Base-by-base conservation (phyloP, 2,888 invertebrate species). In the Dicycla oo region DNA sequence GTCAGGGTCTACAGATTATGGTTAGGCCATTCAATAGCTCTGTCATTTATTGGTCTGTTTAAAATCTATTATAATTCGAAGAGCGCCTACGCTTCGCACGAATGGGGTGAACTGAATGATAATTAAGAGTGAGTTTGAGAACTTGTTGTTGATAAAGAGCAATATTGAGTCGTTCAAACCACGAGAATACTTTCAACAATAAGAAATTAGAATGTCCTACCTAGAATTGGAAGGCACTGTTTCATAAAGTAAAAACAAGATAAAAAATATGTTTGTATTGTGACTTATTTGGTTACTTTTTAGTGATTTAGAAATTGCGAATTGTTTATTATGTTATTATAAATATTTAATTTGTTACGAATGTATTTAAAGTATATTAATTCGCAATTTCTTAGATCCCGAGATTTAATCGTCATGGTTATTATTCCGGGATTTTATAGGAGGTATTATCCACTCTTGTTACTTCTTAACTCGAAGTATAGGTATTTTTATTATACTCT, bases 1-100 rank as follows among this genome's bases (percentile, higher is more conserved):
- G 80, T 83, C 80, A 81, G 53, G 80, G 83, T 49, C 74, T 69
- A 57, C 7, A 83, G 58, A 79, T 68, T 71, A 80, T 75, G 75
- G 75, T 67, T 49, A 53, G 26, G 34, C 23, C 47, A 74, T 64
- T 61, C 61, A 72, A 81, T 68, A 81, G 49, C 47, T 57, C 57
- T 54, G 23, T 53, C 51, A 53, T 78, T 67, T 68, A 56, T 63
- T 49, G 73, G 30, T 57, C 47, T 64, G 58, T 64, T 34, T 71
- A 40, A 20, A 70, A 30, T 57, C 20, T 51, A 58, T 66, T 61
- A 56, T 83, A 67, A 67, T 61, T 53, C 80, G 57, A 83, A 80
- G 64, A 79, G 54, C 74, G 26, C 74, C 79, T 78, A 82, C 82
- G 79, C 79, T n/a, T 40, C 0, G 26, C 63, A 73, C 57, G 30